Evolutionary conservation across 2,888 invertebrate genomes (phyloP).

Genomic region (Meta bourneti): DNA sequence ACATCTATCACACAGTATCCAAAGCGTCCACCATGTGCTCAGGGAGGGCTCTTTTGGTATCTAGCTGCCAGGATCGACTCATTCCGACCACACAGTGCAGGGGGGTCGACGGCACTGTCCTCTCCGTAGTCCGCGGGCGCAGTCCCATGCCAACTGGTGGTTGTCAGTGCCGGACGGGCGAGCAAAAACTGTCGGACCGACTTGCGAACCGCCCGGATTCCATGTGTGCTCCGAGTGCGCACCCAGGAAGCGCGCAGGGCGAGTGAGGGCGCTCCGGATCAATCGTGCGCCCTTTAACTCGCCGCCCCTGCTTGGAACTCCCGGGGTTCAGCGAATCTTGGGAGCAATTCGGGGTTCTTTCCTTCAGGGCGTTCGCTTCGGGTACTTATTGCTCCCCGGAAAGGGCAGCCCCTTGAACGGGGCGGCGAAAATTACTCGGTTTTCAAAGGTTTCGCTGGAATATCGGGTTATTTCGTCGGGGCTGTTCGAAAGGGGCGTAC

Average conservation of each 20-base stretch:
- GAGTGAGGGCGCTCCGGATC: constrained; percentile 65
- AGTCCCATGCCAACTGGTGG: constrained; percentile 57
- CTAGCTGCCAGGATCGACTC: too few relatives aligned
- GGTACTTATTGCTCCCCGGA: background rate
- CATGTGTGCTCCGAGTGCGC: constrained; percentile 35
- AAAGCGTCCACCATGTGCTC: too few relatives aligned
- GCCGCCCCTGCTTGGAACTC: constrained; percentile 15
- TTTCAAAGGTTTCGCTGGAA: too few relatives aligned
- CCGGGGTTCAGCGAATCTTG: constrained; percentile 4
- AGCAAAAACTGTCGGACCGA: background rate
- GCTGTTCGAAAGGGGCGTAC: too few relatives aligned
- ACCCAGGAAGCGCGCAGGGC: constrained; percentile 47
- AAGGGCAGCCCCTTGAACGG: background rate
- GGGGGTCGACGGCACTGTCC: too few relatives aligned
- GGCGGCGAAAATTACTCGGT: too few relatives aligned
- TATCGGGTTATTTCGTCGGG: too few relatives aligned
- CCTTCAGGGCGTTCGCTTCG: too few relatives aligned
- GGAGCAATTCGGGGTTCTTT: background rate
- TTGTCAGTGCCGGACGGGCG: constrained; percentile 50
- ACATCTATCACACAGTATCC: too few relatives aligned
- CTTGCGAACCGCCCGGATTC: constrained; percentile 36
- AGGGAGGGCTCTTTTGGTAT: too few relatives aligned
- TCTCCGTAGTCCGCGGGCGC: background rate
- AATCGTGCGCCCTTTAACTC: constrained; percentile 39
- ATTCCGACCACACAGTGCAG: too few relatives aligned